Conservation (phyloP, 2,888 invertebrate genomes). For the Macropis europaea region DNA sequence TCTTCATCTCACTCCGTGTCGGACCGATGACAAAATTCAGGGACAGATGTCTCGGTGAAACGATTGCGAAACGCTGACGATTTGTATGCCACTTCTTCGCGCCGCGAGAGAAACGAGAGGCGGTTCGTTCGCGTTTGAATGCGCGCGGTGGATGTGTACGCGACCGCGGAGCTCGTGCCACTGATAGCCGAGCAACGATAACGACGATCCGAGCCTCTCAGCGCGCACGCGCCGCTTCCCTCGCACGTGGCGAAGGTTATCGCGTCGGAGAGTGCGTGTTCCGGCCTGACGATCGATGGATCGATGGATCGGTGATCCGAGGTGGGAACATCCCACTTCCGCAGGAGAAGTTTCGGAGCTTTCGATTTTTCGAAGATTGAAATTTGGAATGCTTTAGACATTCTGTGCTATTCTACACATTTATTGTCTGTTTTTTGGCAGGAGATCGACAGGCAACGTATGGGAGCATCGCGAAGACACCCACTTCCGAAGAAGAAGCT, state of each 20-base stretch:
- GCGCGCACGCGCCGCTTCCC: conserved; percentile 25
- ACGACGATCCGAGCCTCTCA: conserved; percentile 24
- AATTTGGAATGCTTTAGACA: too few species aligned
- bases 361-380: too few species aligned
- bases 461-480: too few species aligned
- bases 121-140: background rate
- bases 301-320: background rate
- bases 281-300: conserved; percentile 15
- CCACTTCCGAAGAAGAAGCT: too few species aligned
- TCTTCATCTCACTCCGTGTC: conserved; percentile 25
- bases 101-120: background rate
- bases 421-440: too few species aligned
- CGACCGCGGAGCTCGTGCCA: conserved; percentile 67
- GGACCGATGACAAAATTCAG: background rate
- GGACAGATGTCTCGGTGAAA: background rate
- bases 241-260: conserved; percentile 43
- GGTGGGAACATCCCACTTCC: too few species aligned
- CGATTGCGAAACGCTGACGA: too few species aligned
- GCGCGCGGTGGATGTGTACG: conserved; percentile 52
- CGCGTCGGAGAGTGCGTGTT: conserved; percentile 18
- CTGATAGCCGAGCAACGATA: conserved; percentile 70
- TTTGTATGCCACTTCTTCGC: too few species aligned
- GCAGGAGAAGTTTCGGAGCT: too few species aligned
- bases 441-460: too few species aligned
- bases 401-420: too few species aligned